Evolutionary conservation across 2,888 invertebrate genomes (phyloP), one percentile per base, ranked within the genome.

Genomic region (Ptilodon capucinus): DNA sequence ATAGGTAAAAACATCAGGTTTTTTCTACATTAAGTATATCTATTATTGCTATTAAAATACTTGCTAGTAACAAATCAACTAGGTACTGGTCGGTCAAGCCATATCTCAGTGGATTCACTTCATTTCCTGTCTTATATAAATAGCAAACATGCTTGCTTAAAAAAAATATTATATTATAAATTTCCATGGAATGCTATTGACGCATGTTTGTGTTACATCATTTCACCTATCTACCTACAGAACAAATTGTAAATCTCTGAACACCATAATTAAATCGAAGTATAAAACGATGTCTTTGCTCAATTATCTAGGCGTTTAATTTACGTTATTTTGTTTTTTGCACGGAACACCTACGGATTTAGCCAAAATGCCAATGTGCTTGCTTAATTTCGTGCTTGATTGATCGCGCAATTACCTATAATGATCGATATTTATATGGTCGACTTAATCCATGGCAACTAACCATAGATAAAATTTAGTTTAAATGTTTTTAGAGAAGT

Each of bases 341-440:
- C 21, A 23, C 35, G 0, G 14, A 11, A 54, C 54, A 46, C 63
- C 64, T 47, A 64, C 63, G 40, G 28, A 18, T 40, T 46, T 44
- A 23, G 46, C 63, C 59, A 54, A 62, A 49, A 57, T 48, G 25
- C 44, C 9, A 39, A 49, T 40, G 51, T 17, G 13, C 8, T 23
- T 23, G 18, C 11, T n/a, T 8, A 53, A 51, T 48, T 60, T 44
- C 48, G 35, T 28, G 47, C 42, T 60, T 63, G 63, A 63, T 63
- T 55, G 50, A 63, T 57, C 39, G 42, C 9, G 44, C 32, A 38
- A 44, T 45, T 23, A 42, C 23, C 14, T 32, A 3, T 18, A 49
- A 53, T 54, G 48, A 38, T 47, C 48, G 57, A 60, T 63, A 51
- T 44, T 38, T 44, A 51, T 45, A 36, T n/a, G 2, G 19, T 23